These are phyloP conservation scores for Acanthornis magna DNA, from an alignment of 2,797 vertebrate genomes.

Conservation along the genomic window DNA sequence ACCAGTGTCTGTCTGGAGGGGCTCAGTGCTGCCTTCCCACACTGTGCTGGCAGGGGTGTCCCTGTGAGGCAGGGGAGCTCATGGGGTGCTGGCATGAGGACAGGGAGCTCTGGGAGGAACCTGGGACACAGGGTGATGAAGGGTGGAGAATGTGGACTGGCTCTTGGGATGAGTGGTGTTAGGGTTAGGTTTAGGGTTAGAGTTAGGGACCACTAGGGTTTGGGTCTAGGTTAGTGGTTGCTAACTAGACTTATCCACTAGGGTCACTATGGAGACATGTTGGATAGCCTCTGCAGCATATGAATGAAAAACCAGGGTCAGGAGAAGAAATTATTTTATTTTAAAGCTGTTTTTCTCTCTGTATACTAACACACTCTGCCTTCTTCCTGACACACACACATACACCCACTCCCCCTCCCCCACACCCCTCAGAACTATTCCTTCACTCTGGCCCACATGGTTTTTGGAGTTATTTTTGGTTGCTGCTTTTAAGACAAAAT, in stretches of 20 bases:
- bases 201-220: background rate
- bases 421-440: background rate
- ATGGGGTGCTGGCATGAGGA: background rate
- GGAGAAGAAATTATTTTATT: background rate
- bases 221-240: background rate
- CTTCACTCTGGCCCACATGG: background rate
- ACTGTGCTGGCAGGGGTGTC: fast-evolving
- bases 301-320: background rate
- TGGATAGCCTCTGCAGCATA: fast-evolving
- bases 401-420: background rate
- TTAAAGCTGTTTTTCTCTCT: background rate
- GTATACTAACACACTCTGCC: background rate
- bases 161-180: background rate
- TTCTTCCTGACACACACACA: background rate
- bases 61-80: background rate
- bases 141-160: background rate
- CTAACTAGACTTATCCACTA: background rate
- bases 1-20: background rate
- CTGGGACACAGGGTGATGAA: background rate
- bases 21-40: fast-evolving
- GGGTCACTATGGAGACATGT: fast-evolving
- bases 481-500: conserved; percentile 1
- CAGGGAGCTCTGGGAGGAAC: background rate
- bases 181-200: background rate
- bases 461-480: conserved; percentile 28